Evolutionary conservation across 2,113 vertebrate species (phyloP).

Genomic region (Abramis brama): DNA sequence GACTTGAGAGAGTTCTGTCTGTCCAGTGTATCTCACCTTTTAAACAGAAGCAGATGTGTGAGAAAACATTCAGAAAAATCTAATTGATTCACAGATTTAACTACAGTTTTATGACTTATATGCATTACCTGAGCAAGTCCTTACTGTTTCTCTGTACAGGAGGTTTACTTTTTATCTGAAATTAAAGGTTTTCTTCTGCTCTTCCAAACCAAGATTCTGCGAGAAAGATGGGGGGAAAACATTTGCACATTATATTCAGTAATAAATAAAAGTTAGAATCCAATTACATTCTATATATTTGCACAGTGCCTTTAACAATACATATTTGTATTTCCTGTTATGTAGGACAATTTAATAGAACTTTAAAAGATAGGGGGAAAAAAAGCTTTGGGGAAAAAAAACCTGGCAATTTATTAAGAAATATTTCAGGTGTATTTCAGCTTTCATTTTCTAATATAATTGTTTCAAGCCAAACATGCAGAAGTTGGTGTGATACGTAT

Average conservation of each 20-base stretch:
- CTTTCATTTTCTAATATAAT: neutral
- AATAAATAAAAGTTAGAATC: neutral
- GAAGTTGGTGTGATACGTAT: too few relatives aligned
- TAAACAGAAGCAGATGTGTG: neutral
- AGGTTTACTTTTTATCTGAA: neutral
- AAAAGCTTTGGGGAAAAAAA: neutral
- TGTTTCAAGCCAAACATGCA: neutral
- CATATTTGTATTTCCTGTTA: neutral
- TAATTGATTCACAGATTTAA: neutral
- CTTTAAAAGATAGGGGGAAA: too few relatives aligned
- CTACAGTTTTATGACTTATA: neutral
- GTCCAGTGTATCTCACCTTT: conserved; percentile 53
- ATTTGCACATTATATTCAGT: neutral
- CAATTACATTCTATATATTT: neutral
- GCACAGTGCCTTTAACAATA: neutral
- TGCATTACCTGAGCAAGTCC: conserved; percentile 43
- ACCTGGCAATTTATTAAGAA: neutral
- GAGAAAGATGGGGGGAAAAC: neutral
- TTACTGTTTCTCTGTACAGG: conserved; percentile 36
- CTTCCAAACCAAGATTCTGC: conserved; percentile 23
- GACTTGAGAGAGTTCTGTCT: conserved; percentile 57
- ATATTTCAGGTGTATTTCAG: neutral
- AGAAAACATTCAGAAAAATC: neutral
- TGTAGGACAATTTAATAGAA: neutral
- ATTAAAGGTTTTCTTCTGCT: conserved; percentile 32